A percentile compares a stretch with the other conserved stretches of the same genome.
phyloP scores from a whole-genome alignment of 2,113 vertebrate species.

The Thalassarche chlororhynchos region DNA sequence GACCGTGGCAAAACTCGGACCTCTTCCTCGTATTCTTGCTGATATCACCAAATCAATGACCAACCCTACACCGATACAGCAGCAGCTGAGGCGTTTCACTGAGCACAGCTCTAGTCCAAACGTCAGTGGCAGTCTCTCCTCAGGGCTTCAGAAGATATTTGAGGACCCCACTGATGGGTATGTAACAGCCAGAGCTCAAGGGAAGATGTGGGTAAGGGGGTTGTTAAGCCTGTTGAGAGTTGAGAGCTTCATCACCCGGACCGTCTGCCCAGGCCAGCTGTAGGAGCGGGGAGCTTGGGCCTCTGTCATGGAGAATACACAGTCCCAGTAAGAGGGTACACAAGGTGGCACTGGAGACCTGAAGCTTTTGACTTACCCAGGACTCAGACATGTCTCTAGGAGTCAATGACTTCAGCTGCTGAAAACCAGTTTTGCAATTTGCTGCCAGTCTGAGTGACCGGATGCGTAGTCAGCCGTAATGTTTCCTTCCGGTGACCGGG shows the following conservation, averaged over 20 bases:
- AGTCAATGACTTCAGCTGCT: not conserved
- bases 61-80: constrained; percentile 86
- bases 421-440: not conserved
- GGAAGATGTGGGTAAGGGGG: not conserved
- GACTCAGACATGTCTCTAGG: not conserved
- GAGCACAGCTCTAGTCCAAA: constrained; percentile 89
- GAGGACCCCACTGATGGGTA: constrained; percentile 92
- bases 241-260: not conserved
- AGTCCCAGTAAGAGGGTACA: not conserved
- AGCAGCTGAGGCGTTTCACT: constrained; percentile 84
- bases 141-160: constrained; percentile 93
- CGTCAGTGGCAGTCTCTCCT: constrained; percentile 90
- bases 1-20: constrained; percentile 93
- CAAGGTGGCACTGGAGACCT: not conserved
- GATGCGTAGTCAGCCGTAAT: not conserved
- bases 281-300: not conserved
- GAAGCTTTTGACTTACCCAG: not conserved
- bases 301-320: rapidly evolving
- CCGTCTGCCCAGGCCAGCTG: not conserved
- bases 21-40: constrained; percentile 92
- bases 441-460: not conserved
- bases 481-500: not conserved
- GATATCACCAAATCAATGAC: constrained; percentile 90
- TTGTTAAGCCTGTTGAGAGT: not conserved
- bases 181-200: not conserved